phyloP scores from a whole-genome alignment of 2,113 vertebrate species.

The Crypturellus undulatus region DNA sequence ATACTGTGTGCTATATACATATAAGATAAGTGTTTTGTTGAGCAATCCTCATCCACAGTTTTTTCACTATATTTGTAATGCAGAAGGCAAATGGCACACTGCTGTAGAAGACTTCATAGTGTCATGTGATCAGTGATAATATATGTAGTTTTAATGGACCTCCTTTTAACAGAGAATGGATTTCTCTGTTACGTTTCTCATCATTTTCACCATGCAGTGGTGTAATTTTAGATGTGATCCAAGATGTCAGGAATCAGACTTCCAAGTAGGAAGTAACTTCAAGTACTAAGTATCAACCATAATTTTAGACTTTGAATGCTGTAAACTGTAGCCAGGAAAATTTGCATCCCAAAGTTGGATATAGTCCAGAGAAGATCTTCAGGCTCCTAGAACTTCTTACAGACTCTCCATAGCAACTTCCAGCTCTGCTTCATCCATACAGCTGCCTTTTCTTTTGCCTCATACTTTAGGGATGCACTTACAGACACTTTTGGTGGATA shows the following conservation, averaged over 20 bases:
- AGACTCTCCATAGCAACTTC: constrained; percentile 14
- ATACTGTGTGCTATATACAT: neutral
- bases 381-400: constrained; percentile 3
- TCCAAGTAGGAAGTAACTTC: neutral
- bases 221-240: neutral
- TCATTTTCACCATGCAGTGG: neutral
- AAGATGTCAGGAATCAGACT: constrained; percentile 8
- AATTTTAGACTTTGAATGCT: constrained; percentile 23
- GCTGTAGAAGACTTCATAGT: neutral
- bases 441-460: neutral
- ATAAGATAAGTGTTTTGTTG: neutral
- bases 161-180: neutral
- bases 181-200: neutral
- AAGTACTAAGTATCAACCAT: neutral
- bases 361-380: constrained; percentile 11
- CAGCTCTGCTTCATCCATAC: neutral
- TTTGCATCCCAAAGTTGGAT: neutral
- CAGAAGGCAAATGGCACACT: neutral
- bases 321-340: constrained; percentile 22
- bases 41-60: neutral
- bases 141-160: neutral
- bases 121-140: neutral
- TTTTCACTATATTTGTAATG: neutral
- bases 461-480: neutral
- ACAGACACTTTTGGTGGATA: neutral